Conservation (phyloP, 2,888 invertebrate genomes). For the Achlya flavicornis region DNA sequence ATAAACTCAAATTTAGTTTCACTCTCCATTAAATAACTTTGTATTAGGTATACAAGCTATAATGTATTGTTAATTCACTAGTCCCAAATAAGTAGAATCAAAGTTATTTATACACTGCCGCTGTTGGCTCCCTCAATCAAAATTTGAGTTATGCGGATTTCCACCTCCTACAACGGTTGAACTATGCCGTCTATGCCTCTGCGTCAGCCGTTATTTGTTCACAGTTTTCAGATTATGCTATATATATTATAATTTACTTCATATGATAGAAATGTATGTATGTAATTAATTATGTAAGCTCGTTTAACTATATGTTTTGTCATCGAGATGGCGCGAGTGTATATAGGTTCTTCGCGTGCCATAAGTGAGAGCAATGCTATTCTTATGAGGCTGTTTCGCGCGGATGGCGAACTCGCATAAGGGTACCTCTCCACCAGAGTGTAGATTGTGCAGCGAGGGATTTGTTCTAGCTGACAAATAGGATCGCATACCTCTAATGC, state of each 20-base stretch:
- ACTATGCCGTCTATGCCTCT: conserved; percentile 25
- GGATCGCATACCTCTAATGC: too few relatives aligned
- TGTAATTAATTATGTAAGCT: too few relatives aligned
- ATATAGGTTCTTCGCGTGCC: too few relatives aligned
- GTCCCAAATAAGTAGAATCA: conserved; percentile 28
- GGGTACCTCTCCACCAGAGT: too few relatives aligned
- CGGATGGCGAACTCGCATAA: too few relatives aligned
- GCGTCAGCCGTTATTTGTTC: conserved; percentile 16
- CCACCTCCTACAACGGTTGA: conserved; percentile 37
- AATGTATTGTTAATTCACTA: conserved; percentile 21
- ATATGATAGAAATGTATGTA: not conserved
- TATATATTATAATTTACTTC: not conserved
- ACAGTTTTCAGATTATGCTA: conserved; percentile 15
- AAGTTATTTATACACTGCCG: conserved; percentile 31
- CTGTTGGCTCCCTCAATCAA: conserved; percentile 39
- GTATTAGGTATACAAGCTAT: not conserved
- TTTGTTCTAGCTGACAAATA: too few relatives aligned
- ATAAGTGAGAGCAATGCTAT: too few relatives aligned
- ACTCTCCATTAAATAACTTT: not conserved
- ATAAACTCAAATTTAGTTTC: not conserved
- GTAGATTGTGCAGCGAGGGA: too few relatives aligned
- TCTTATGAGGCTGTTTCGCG: too few relatives aligned
- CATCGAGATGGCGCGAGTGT: too few relatives aligned
- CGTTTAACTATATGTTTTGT: too few relatives aligned
- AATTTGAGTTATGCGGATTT: conserved; percentile 46